Evolutionary conservation across 2,888 invertebrate species (phyloP).

Genomic region (Stegophylla sp.): DNA sequence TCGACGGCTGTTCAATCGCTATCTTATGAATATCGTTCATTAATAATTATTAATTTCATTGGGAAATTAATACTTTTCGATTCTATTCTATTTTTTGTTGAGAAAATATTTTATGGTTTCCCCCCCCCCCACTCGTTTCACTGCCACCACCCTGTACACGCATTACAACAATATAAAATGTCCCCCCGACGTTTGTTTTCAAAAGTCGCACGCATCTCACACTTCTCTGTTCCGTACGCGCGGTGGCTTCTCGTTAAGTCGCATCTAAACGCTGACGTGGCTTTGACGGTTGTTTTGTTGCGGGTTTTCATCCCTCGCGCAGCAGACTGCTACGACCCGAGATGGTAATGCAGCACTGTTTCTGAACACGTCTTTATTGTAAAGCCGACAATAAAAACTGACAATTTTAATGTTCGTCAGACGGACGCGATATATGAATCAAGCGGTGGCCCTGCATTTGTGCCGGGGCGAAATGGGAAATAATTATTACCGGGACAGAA

Average conservation of each 20-base stretch:
- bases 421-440: not conserved
- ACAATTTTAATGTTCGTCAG: not conserved
- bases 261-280: conserved; percentile 19
- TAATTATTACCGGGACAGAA: too few species aligned
- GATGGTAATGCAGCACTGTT: not conserved
- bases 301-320: not conserved
- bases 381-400: not conserved
- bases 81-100: too few species aligned
- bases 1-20: too few species aligned
- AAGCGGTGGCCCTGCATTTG: not conserved
- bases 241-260: conserved; percentile 13
- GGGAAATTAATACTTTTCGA: too few species aligned
- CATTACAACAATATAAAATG: too few species aligned
- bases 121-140: too few species aligned
- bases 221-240: not conserved
- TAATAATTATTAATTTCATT: too few species aligned
- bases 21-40: too few species aligned
- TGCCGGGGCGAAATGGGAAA: not conserved
- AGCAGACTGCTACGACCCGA: too few species aligned
- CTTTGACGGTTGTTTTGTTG: conserved; percentile 11
- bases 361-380: not conserved
- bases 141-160: too few species aligned
- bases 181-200: conserved; percentile 21
- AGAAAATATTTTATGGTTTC: too few species aligned
- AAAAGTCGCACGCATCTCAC: not conserved